Evolutionary conservation across 2,113 vertebrate species (phyloP), one percentile per base, ranked within the genome.

Genomic region (Nannospalax galili): DNA sequence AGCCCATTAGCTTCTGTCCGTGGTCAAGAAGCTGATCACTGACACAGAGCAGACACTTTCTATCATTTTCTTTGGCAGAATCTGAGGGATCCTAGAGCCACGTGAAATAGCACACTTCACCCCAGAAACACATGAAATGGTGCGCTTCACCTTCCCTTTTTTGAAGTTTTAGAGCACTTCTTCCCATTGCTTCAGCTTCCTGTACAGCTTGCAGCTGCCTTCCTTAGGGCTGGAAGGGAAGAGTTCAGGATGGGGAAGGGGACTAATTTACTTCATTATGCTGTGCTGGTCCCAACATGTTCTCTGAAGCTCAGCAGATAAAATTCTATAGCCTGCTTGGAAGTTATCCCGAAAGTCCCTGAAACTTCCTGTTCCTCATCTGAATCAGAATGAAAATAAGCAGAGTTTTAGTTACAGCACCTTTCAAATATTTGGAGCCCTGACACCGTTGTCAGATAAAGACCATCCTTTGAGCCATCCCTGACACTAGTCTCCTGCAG

Each of bases 301-400:
- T 94, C 84, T 96, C 86, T 92, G 92, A 95, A 92, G 90, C 84
- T 90, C 80, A 69, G 87, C 87, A 73, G 92, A 73, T 95, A 95
- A 92, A 79, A 56, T 96, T 90, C 82, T 89, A 2, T 81, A 85
- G 82, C n/a, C 78, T 91, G 58, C 86, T 95, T 96, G 94, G 91
- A 95, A 97, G 78, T 91, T 24, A 94, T 82, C 88, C 65, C 26
- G 70, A 56, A 84, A 75, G 73, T 75, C 58, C 70, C 78, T 20
- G 42, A 58, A 90, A 85, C 37, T 92, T 67, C 69, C 22, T 28
- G 62, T 58, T 96, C 79, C 87, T 84, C 84, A 48, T 48, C 80
- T 91, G 79, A 92, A 89, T 77, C 86, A 84, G 91, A 96, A 73
- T 70, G 28, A 91, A 75, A 92, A 82, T 73, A 69, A 69, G 64